phyloP scores from a whole-genome alignment of 2,888 invertebrate species.

The Drosophila pullipes region DNA sequence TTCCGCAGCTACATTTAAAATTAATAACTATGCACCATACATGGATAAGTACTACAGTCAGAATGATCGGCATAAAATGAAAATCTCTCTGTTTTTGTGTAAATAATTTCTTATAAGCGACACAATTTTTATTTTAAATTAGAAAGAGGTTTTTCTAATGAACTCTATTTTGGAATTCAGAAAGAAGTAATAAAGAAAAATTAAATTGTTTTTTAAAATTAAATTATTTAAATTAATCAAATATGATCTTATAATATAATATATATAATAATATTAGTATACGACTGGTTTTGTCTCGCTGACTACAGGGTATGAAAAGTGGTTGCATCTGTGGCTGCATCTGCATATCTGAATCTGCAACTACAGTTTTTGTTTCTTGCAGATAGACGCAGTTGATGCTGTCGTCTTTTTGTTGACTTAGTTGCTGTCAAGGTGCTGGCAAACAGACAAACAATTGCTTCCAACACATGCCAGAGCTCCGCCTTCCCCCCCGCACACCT shows the following conservation, averaged over 20 bases:
- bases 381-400: constrained; percentile 38
- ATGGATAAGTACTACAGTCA: neutral
- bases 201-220: neutral
- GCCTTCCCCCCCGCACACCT: neutral
- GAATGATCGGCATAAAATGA: neutral
- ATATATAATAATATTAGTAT: neutral
- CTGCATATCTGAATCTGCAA: constrained; percentile 7
- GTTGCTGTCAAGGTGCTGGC: constrained; percentile 55
- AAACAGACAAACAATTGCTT: constrained; percentile 49
- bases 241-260: too few relatives aligned
- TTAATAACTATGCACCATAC: neutral
- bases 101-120: neutral
- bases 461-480: constrained; percentile 14
- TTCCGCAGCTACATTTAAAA: neutral
- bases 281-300: neutral
- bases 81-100: neutral
- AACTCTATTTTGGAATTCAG: neutral
- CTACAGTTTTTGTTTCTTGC: constrained; percentile 1
- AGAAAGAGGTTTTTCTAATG: too few relatives aligned
- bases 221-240: neutral
- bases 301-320: constrained; percentile 14
- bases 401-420: constrained; percentile 56
- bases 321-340: constrained; percentile 15
- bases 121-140: too few relatives aligned
- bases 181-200: neutral